phyloP scores from a whole-genome alignment of 2,797 vertebrate genomes.

The Masticophis lateralis region DNA sequence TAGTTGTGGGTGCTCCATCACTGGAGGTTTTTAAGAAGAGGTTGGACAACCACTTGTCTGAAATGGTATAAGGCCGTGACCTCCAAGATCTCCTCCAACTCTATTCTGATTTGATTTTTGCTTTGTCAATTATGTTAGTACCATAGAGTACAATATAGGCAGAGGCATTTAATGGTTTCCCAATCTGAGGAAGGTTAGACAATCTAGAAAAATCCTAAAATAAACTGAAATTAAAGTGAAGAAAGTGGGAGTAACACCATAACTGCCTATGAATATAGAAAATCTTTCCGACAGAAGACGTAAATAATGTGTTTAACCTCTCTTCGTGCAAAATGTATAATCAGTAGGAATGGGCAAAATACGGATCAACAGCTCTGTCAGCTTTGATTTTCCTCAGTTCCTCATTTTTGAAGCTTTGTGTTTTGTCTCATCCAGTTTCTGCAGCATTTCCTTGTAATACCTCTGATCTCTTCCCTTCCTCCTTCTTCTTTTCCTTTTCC shows the following conservation, averaged over 20 bases:
- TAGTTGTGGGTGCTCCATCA: too few species aligned
- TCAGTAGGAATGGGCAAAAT: neutral
- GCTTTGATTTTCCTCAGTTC: neutral
- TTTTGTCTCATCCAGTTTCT: neutral
- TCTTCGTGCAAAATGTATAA: neutral
- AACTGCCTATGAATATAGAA: neutral
- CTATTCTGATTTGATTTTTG: neutral
- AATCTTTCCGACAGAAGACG: neutral
- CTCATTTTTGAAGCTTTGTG: neutral
- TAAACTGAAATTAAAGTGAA: neutral
- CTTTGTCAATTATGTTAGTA: neutral
- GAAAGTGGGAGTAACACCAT: neutral
- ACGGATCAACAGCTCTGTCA: neutral
- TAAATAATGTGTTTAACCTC: neutral
- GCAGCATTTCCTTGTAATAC: neutral
- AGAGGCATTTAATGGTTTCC: neutral
- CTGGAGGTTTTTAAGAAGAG: too few species aligned
- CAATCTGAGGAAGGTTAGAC: neutral
- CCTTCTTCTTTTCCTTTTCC: too few species aligned
- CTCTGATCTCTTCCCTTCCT: neutral
- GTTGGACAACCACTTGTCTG: too few species aligned
- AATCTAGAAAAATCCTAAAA: neutral
- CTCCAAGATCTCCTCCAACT: neutral
- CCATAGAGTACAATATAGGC: neutral
- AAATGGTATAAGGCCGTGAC: neutral